These are phyloP conservation scores for Takifugu ocellatus DNA, from an alignment of 2,797 vertebrate species.

Conservation along the genomic window DNA sequence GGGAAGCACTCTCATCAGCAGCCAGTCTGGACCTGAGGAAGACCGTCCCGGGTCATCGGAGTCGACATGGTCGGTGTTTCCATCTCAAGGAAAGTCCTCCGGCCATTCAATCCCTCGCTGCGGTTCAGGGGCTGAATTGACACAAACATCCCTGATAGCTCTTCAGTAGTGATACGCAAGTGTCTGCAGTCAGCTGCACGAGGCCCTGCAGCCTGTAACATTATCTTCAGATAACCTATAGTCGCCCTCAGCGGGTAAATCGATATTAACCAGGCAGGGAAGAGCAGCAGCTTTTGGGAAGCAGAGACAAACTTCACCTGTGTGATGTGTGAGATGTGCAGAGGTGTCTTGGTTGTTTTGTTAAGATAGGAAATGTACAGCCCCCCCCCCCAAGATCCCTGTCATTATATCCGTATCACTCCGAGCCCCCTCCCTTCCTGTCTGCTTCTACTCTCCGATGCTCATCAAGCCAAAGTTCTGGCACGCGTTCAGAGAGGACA, in stretches of 20 bases:
- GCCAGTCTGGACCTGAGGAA: constrained; percentile 6
- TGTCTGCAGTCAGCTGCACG: constrained; percentile 20
- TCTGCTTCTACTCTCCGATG: constrained; percentile 24
- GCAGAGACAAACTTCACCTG: neutral
- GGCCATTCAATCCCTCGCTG: constrained; percentile 36
- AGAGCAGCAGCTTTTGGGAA: constrained; percentile 11
- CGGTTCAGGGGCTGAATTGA: constrained; percentile 57
- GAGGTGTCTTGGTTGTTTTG: constrained; percentile 2
- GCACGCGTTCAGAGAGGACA: constrained; percentile 41
- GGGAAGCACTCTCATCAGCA: constrained; percentile 9
- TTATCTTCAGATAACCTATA: constrained; percentile 41
- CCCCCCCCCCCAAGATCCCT: constrained; percentile 15
- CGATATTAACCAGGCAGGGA: constrained; percentile 20
- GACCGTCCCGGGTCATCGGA: constrained; percentile 12
- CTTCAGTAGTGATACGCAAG: constrained; percentile 20
- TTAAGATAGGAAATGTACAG: constrained; percentile 4
- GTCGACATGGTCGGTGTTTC: constrained; percentile 46
- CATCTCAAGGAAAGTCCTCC: constrained; percentile 53
- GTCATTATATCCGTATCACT: constrained; percentile 25
- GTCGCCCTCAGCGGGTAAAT: constrained; percentile 22
- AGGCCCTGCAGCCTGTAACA: constrained; percentile 35
- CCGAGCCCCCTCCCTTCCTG: constrained; percentile 5
- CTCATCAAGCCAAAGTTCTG: constrained; percentile 43
- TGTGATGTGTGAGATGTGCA: too few relatives aligned
- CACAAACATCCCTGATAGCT: constrained; percentile 8